These are phyloP conservation scores for Simalia tracyae DNA, from an alignment of 2,797 vertebrate genomes.

Conservation along the genomic window DNA sequence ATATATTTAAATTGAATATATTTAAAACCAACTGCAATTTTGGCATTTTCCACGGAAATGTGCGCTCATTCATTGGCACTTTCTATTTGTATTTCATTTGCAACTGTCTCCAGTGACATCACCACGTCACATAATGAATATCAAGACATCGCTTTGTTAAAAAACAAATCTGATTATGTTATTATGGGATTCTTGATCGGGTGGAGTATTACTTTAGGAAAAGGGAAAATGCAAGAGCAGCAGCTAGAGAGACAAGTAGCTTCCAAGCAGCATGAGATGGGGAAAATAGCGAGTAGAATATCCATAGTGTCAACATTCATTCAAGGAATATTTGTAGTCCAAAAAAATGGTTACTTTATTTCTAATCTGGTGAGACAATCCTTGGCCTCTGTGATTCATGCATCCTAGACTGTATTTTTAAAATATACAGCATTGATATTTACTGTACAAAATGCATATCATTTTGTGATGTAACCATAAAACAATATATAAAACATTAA, in stretches of 20 bases:
- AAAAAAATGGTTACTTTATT: background rate
- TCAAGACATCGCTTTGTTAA: background rate
- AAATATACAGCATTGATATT: background rate
- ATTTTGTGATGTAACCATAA: background rate
- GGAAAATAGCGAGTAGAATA: background rate
- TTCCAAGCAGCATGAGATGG: background rate
- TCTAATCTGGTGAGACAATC: background rate
- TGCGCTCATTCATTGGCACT: background rate
- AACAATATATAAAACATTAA: background rate
- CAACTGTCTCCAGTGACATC: background rate
- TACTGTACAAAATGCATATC: background rate
- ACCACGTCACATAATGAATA: background rate
- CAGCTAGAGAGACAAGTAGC: background rate
- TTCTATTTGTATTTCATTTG: background rate
- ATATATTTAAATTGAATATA: background rate
- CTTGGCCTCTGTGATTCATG: background rate
- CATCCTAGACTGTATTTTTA: background rate
- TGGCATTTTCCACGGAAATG: background rate
- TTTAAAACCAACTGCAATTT: background rate
- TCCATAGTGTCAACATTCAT: background rate
- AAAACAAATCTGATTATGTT: background rate
- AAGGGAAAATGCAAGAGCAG: background rate
- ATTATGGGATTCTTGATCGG: background rate
- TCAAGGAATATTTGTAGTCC: background rate
- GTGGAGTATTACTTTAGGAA: background rate